A percentile compares a stretch with the other conserved stretches of the same genome.
Conservation (phyloP, 2,797 vertebrate species). For the Acanthornis magna region DNA sequence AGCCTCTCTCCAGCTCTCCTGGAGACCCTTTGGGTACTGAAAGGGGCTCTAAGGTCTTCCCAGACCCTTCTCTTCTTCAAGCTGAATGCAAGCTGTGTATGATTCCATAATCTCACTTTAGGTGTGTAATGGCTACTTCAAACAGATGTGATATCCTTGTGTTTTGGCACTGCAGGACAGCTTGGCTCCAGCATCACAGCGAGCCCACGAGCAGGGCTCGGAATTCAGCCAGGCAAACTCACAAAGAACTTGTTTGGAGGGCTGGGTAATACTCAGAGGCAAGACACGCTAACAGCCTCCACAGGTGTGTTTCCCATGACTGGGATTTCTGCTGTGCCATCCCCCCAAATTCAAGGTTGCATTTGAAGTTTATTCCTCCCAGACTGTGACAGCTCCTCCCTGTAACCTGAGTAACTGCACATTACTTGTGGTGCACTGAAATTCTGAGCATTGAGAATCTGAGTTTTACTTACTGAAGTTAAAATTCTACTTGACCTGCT, state of each 20-base stretch:
- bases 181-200: neutral
- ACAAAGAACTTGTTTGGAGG: neutral
- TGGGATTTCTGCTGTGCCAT: neutral
- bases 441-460: neutral
- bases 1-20: neutral
- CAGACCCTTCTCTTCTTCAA: neutral
- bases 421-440: neutral
- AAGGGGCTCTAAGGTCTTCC: neutral
- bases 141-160: neutral
- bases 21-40: neutral
- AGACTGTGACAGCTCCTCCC: neutral
- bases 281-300: neutral
- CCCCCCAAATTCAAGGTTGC: neutral
- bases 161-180: neutral
- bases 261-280: neutral
- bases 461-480: neutral
- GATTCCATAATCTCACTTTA: neutral
- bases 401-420: neutral
- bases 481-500: neutral
- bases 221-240: neutral
- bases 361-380: neutral
- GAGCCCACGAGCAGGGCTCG: neutral
- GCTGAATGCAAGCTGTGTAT: neutral
- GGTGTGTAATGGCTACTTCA: neutral
- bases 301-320: fast-evolving